Evolutionary conservation across 2,113 vertebrate genomes (phyloP).

Genomic region (Pomatostomus ruficeps): DNA sequence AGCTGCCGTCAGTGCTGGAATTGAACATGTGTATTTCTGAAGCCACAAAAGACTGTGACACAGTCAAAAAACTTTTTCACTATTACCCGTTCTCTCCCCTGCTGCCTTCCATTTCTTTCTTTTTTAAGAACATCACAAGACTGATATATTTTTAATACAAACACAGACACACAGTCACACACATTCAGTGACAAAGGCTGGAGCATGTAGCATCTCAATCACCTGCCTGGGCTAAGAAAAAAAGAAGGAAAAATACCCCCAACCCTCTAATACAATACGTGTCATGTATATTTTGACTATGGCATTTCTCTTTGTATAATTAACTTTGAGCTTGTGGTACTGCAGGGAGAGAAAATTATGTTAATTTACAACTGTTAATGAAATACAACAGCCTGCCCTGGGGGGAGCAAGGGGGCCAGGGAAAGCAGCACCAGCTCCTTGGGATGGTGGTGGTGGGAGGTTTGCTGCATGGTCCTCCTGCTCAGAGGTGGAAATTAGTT

Average conservation of each 20-base stretch:
- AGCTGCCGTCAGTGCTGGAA: slow-evolving; percentile 52
- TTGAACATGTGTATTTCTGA: slow-evolving; percentile 30
- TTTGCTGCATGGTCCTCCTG: not conserved
- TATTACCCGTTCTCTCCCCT: slow-evolving; percentile 42
- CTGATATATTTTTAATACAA: slow-evolving; percentile 64
- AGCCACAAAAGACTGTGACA: slow-evolving; percentile 43
- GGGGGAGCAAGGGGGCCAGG: not conserved
- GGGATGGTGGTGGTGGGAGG: not conserved
- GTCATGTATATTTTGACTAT: slow-evolving; percentile 79
- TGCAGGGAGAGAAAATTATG: not conserved
- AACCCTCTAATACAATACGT: slow-evolving; percentile 57
- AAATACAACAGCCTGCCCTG: not conserved
- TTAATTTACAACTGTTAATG: not conserved
- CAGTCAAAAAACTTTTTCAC: slow-evolving; percentile 43
- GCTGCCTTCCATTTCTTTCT: slow-evolving; percentile 72
- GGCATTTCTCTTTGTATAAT: slow-evolving; percentile 72
- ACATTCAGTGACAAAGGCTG: slow-evolving; percentile 43
- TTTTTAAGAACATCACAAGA: slow-evolving; percentile 73
- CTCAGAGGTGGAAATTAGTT: not conserved
- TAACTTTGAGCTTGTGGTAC: slow-evolving; percentile 14
- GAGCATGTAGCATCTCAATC: slow-evolving; percentile 69
- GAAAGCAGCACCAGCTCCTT: not conserved
- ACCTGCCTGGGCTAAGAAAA: slow-evolving; percentile 79
- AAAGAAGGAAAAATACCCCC: slow-evolving; percentile 1
- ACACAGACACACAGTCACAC: slow-evolving; percentile 4